Evolutionary conservation across 2,113 vertebrate genomes (phyloP).

Genomic region (Microcebus murinus): DNA sequence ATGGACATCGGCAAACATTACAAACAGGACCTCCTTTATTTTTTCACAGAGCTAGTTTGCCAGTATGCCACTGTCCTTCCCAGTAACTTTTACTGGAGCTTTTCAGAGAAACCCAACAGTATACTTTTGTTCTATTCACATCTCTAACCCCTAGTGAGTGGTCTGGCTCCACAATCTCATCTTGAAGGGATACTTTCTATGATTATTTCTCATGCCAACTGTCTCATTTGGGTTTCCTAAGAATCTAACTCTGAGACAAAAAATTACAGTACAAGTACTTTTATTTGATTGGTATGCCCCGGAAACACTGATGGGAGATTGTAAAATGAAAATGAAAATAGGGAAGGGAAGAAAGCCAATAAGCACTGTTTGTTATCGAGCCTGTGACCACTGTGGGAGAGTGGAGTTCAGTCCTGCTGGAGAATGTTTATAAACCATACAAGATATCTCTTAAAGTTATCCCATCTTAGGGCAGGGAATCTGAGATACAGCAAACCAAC

Average conservation of each 20-base stretch:
- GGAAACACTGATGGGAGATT: not conserved
- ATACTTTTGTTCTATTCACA: not conserved
- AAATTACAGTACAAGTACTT: not conserved
- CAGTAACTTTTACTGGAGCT: not conserved
- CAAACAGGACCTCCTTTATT: not conserved
- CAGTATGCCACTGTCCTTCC: not conserved
- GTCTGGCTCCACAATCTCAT: not conserved
- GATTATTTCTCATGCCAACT: not conserved
- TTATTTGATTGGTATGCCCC: not conserved
- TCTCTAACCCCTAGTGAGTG: not conserved
- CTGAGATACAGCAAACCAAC: not conserved
- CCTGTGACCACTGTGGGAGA: not conserved
- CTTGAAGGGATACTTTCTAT: not conserved
- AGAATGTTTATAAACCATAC: not conserved
- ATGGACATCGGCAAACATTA: not conserved
- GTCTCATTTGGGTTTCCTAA: not conserved
- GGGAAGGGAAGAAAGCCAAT: not conserved
- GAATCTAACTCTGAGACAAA: not conserved
- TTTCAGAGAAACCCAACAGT: not conserved
- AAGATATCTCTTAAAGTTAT: not conserved
- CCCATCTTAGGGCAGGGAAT: too few species aligned
- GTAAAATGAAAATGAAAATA: not conserved
- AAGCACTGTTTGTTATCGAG: not conserved
- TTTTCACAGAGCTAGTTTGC: not conserved
- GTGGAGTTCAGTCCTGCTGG: not conserved